A percentile compares a stretch with the other conserved stretches of the same genome.
Conservation (phyloP, 2,888 invertebrate genomes). For the Ptychoptera albimana region DNA sequence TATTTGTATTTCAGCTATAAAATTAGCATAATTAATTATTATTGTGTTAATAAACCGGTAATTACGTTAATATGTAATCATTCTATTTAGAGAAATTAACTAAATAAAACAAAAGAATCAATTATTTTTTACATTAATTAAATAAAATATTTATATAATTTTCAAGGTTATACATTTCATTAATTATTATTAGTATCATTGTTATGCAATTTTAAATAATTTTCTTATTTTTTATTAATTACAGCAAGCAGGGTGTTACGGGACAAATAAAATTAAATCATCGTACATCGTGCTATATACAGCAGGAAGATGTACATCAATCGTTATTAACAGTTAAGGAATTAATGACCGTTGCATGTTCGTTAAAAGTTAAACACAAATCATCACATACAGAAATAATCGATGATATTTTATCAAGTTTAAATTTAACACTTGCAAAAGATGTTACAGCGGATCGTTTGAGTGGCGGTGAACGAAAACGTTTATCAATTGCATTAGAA, state of each 20-base stretch:
- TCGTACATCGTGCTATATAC: slow-evolving; percentile 66
- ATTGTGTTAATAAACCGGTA: too few relatives aligned
- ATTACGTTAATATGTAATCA: too few relatives aligned
- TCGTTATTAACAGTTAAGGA: slow-evolving; percentile 58
- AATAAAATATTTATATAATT: too few relatives aligned
- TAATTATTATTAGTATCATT: too few relatives aligned
- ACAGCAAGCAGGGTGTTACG: slow-evolving; percentile 44
- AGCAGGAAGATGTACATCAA: slow-evolving; percentile 59
- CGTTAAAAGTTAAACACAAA: slow-evolving; percentile 42
- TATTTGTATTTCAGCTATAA: too few relatives aligned
- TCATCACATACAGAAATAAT: slow-evolving; percentile 19
- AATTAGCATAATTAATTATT: too few relatives aligned
- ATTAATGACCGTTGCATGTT: slow-evolving; percentile 62
- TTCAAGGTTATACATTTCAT: too few relatives aligned
- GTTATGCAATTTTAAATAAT: not conserved
- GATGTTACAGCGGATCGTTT: slow-evolving; percentile 32
- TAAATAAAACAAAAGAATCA: too few relatives aligned
- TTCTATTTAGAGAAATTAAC: too few relatives aligned
- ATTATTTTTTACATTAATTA: too few relatives aligned
- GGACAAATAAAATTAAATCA: slow-evolving; percentile 56
- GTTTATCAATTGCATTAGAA: slow-evolving; percentile 65
- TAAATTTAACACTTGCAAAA: slow-evolving; percentile 26
- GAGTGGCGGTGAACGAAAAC: slow-evolving; percentile 69
- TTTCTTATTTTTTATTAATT: slow-evolving; percentile 7
- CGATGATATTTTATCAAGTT: slow-evolving; percentile 24